phyloP scores from a whole-genome alignment of 2,113 vertebrate species.

The Callocephalon fimbriatum region DNA sequence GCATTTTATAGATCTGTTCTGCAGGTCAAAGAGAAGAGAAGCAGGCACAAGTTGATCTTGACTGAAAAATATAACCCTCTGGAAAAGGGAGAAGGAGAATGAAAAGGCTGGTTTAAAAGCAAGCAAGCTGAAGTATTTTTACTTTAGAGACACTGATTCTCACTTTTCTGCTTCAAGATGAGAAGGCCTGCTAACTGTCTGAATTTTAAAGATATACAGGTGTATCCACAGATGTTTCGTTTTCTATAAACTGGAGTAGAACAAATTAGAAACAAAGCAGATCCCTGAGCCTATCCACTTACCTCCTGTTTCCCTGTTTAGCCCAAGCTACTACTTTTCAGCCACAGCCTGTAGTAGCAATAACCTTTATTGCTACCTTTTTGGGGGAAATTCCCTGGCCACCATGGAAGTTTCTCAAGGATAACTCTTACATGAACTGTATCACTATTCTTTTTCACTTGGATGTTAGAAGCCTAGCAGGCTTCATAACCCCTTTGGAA shows the following conservation, averaged over 20 bases:
- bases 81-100: neutral
- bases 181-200: neutral
- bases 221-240: neutral
- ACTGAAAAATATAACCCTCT: neutral
- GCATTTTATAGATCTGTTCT: neutral
- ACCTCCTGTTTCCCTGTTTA: neutral
- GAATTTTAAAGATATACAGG: neutral
- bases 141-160: neutral
- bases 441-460: neutral
- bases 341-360: neutral
- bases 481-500: neutral
- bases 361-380: neutral
- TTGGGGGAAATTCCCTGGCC: neutral
- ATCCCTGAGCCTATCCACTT: neutral
- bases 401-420: neutral
- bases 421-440: neutral
- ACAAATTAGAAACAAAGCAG: neutral
- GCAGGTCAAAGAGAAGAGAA: neutral
- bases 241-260: neutral
- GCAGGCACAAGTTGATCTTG: neutral
- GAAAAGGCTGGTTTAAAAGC: neutral
- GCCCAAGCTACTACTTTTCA: neutral
- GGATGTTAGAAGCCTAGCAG: neutral
- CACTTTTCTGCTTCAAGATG: neutral
- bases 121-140: neutral